Percentiles rank a stretch among this genome's conserved stretches.
Evolutionary conservation across 2,888 invertebrate species (phyloP).

Genomic region (Ichneumoninae sp.): DNA sequence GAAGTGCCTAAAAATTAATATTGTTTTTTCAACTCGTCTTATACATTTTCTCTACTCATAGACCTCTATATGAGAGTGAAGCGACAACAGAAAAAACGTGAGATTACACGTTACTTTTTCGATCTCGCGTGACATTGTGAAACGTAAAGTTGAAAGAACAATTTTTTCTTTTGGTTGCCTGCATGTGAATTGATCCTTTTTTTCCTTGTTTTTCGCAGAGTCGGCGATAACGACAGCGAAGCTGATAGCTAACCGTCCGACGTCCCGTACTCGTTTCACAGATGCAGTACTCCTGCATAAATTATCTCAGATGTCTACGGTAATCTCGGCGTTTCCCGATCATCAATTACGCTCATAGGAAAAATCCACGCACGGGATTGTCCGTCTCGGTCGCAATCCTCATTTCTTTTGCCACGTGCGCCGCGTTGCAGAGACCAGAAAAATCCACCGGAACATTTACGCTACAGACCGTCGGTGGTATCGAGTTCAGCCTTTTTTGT

Average conservation of each 20-base stretch:
- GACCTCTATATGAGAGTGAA: neutral
- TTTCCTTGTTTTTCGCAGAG: neutral
- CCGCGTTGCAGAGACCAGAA: conserved; percentile 12
- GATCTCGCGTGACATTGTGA: neutral
- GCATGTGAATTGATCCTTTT: too few relatives aligned
- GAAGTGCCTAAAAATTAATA: neutral
- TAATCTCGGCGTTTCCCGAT: neutral
- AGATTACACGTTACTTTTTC: neutral
- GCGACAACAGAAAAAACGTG: neutral
- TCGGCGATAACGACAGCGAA: neutral
- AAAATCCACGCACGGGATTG: neutral
- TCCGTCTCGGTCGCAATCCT: conserved; percentile 3
- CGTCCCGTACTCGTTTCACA: neutral
- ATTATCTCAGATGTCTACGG: neutral
- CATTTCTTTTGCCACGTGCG: neutral
- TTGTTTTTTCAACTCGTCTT: neutral
- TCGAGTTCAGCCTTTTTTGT: conserved; percentile 13
- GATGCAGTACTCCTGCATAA: neutral
- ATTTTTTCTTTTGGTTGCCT: neutral
- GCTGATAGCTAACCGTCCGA: neutral
- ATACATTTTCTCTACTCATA: neutral
- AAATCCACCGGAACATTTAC: conserved; percentile 11
- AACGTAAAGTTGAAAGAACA: neutral
- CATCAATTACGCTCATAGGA: neutral
- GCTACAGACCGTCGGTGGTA: conserved; percentile 37